Evolutionary conservation across 2,888 invertebrate genomes (phyloP).

Genomic region (Phyto melanocephala): DNA sequence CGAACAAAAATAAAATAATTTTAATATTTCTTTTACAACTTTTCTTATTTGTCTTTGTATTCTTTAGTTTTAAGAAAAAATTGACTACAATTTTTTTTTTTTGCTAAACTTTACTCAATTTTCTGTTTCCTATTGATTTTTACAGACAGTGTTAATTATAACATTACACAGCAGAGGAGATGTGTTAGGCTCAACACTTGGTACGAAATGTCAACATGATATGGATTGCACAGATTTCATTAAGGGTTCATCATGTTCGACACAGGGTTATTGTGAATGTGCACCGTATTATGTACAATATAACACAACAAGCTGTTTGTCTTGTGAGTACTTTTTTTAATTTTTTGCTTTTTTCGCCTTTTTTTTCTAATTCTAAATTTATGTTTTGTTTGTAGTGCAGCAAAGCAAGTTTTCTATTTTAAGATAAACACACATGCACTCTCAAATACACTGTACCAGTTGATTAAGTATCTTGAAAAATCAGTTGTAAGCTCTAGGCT

Average conservation of each 20-base stretch:
- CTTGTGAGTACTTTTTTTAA: slow-evolving; percentile 83
- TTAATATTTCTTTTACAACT: neutral
- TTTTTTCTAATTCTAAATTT: too few species aligned
- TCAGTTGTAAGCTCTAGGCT: too few species aligned
- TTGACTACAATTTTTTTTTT: too few species aligned
- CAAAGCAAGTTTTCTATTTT: slow-evolving; percentile 23
- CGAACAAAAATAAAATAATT: too few species aligned
- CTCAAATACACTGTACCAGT: neutral
- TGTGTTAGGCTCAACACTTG: slow-evolving; percentile 65
- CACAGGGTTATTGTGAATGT: slow-evolving; percentile 86
- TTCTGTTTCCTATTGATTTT: slow-evolving; percentile 7
- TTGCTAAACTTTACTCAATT: neutral
- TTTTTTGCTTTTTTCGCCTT: neutral
- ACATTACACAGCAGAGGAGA: slow-evolving; percentile 45
- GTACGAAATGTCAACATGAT: slow-evolving; percentile 78
- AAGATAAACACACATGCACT: neutral
- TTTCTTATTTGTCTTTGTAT: neutral
- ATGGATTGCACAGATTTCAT: slow-evolving; percentile 79
- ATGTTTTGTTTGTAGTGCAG: neutral
- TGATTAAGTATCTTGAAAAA: neutral
- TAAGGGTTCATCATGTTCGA: slow-evolving; percentile 78
- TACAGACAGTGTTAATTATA: slow-evolving; percentile 63
- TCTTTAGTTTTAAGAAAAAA: neutral
- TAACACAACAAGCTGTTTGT: slow-evolving; percentile 88
- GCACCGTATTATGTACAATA: slow-evolving; percentile 89